Conservation (phyloP, 2,113 vertebrate genomes). For the Oncorhynchus gorbuscha region DNA sequence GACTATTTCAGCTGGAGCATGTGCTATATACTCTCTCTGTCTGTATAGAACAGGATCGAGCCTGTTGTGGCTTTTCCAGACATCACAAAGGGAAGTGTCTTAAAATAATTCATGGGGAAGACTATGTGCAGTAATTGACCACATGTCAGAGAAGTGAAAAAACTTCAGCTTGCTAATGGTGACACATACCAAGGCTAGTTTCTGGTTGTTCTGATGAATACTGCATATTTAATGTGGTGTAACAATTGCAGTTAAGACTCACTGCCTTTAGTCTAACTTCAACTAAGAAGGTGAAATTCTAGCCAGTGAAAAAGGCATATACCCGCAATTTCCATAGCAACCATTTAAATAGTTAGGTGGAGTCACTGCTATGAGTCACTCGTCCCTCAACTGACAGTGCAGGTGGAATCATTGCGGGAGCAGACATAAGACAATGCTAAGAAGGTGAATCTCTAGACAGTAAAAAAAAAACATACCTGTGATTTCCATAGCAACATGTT, state of each 20-base stretch:
- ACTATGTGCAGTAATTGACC: slow-evolving; percentile 34
- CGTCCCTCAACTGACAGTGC: too few species aligned
- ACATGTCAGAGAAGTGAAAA: slow-evolving; percentile 24
- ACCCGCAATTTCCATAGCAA: slow-evolving; percentile 15
- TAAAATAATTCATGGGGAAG: slow-evolving; percentile 35
- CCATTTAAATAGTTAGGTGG: background rate
- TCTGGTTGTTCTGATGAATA: background rate
- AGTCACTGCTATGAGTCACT: too few species aligned
- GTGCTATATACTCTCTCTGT: too few species aligned
- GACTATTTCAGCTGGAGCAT: too few species aligned
- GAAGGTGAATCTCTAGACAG: background rate
- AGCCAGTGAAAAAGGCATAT: too few species aligned
- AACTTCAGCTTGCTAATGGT: background rate
- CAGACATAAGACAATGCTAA: too few species aligned
- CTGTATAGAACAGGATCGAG: too few species aligned
- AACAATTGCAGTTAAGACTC: too few species aligned
- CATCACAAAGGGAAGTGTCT: slow-evolving; percentile 6
- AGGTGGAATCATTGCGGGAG: too few species aligned
- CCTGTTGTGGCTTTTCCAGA: background rate
- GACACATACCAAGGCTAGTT: background rate
- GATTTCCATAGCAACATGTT: slow-evolving; percentile 19
- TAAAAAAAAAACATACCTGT: background rate
- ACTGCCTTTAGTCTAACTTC: too few species aligned
- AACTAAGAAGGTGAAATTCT: background rate
- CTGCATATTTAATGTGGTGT: too few species aligned